Percentiles rank a stretch among this genome's conserved stretches.
Evolutionary conservation across 2,888 invertebrate genomes (phyloP).

Genomic region (Colletes collaris): DNA sequence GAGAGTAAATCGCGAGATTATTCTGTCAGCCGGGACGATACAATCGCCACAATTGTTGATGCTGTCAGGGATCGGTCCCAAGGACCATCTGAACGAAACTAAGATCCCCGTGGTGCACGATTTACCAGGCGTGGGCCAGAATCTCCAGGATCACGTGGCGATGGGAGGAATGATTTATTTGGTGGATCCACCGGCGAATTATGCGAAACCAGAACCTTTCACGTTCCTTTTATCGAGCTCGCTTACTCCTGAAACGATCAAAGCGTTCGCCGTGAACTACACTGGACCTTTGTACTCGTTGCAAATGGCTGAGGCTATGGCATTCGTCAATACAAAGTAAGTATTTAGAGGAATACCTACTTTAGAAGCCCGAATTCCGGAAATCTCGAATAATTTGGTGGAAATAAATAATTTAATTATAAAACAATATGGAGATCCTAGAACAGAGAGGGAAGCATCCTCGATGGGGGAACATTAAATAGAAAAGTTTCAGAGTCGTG

Average conservation of each 20-base stretch:
- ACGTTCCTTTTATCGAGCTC: conserved; percentile 9
- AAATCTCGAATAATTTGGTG: too few relatives aligned
- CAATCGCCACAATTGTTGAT: conserved; percentile 94
- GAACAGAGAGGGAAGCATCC: too few relatives aligned
- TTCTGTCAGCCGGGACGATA: conserved; percentile 93
- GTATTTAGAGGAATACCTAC: background rate
- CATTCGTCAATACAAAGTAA: conserved; percentile 59
- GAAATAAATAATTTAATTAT: too few relatives aligned
- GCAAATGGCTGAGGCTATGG: background rate
- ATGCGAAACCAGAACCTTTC: background rate
- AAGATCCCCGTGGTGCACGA: conserved; percentile 86
- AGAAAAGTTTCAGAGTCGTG: too few relatives aligned
- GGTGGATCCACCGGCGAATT: conserved; percentile 83
- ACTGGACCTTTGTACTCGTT: conserved; percentile 25
- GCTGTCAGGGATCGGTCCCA: conserved; percentile 92
- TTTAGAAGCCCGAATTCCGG: too few relatives aligned
- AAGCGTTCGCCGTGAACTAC: conserved; percentile 15
- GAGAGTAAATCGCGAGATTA: conserved; percentile 88
- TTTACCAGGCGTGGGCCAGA: conserved; percentile 90
- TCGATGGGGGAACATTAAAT: too few relatives aligned
- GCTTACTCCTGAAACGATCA: background rate
- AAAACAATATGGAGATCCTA: too few relatives aligned
- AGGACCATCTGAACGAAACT: conserved; percentile 85
- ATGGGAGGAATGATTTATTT: conserved; percentile 89
- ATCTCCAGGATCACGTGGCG: conserved; percentile 93